Base-by-base conservation (phyloP, 2,888 invertebrate genomes). In the Neoitamus cyanurus region DNA sequence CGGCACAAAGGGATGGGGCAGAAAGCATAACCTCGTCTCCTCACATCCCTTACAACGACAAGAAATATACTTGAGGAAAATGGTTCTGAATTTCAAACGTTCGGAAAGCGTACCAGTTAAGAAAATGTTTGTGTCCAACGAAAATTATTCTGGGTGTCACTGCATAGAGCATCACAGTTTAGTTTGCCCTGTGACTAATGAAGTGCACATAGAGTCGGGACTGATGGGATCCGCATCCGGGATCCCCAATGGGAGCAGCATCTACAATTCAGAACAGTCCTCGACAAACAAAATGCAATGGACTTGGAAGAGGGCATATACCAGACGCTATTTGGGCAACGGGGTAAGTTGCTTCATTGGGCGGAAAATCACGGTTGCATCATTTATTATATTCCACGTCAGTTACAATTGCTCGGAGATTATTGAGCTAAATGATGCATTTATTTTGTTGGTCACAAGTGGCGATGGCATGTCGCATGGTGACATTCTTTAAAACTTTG, bases 401-500 rank as follows among this genome's bases (percentile, higher is more conserved):
- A 75, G 75, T n/a, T 42, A 75, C 75, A 75, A 3, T 75, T 42
- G 75, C 36, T 2, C 37, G 42, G 42, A 37, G 75, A 75, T 75
- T 75, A 75, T 75, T 75, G 75, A 75, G 7, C 42, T 75, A 75
- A 58, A 46, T 75, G 75, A 75, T 75, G 42, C 42, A 75, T 75
- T 75, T 46, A 42, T 42, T 75, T 75, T 25, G 20, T 58, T 58
- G 20, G n/a, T 25, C 25, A 58, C 58, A 58, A 58, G 9, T 58
- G 58, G 9, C 20, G 20, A 25, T 25, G 58, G 58, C 58, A 58
- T 58, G 3, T 20, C 58, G 58, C 25, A 58, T 11, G 15, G 58
- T 15, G 20, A 58, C 15, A 20, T 42, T 42, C 42, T 42, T 42
- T 4, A 13, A 42, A n/a, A 42, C 3, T 42, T 42, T 36, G 3